Conservation (phyloP, 2,888 invertebrate genomes). For the Harpalus rufipes region DNA sequence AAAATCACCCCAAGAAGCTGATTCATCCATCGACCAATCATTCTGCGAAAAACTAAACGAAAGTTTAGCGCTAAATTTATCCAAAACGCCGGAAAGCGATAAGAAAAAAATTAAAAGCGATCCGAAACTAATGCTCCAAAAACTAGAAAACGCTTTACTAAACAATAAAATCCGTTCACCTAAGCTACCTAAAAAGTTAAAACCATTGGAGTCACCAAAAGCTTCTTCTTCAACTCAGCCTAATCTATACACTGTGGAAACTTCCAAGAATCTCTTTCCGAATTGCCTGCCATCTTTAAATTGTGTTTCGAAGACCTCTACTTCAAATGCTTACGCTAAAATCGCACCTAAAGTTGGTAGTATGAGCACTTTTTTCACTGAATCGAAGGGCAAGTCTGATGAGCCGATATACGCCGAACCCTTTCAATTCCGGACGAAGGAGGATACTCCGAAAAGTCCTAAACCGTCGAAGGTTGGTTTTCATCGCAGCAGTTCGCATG, state of each 20-base stretch:
- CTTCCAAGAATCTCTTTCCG: slow-evolving; percentile 68
- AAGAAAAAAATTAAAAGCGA: slow-evolving; percentile 75
- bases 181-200: slow-evolving; percentile 70
- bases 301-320: slow-evolving; percentile 71
- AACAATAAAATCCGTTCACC: slow-evolving; percentile 76
- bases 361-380: slow-evolving; percentile 73
- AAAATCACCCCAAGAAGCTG: slow-evolving; percentile 42
- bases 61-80: slow-evolving; percentile 47
- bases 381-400: slow-evolving; percentile 71
- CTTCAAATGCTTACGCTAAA: slow-evolving; percentile 73
- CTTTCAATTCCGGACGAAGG: slow-evolving; percentile 73
- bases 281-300: slow-evolving; percentile 76
- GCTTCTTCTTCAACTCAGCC: slow-evolving; percentile 28
- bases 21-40: slow-evolving; percentile 61
- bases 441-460: not conserved
- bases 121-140: slow-evolving; percentile 83
- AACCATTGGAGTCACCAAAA: slow-evolving; percentile 69
- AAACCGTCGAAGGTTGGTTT: slow-evolving; percentile 17
- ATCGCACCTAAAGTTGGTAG: slow-evolving; percentile 73
- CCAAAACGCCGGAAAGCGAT: slow-evolving; percentile 24
- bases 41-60: slow-evolving; percentile 61
- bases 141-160: slow-evolving; percentile 81
- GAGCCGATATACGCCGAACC: slow-evolving; percentile 85
- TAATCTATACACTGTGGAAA: slow-evolving; percentile 63
- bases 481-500: slow-evolving; percentile 17